Evolutionary conservation across 2,113 vertebrate species (phyloP), one percentile per base, ranked within the genome.

Genomic region (Alces alces): DNA sequence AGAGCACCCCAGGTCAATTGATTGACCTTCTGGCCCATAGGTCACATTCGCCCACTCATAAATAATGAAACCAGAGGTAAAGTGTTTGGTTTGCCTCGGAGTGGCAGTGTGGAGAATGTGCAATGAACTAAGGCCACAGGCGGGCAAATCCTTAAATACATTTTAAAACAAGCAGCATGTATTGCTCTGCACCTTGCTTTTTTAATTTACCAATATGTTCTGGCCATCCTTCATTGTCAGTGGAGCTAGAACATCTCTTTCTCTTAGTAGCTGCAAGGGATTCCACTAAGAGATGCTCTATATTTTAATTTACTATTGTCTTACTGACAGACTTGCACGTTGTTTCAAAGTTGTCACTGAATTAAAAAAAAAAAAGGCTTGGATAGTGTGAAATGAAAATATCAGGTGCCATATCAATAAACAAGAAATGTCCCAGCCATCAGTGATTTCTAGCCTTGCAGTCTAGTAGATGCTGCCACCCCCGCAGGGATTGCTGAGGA

Each of bases 1-100:
- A 0, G 5, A 58, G 4, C 7, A 3, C 3, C 27, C 5, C 27
- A 4, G n/a, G 23, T 11, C 43, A 2, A 1, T 25, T 13, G n/a
- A 25, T 43, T 66, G 3, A 36, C 17, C 3, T 33, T 23, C 30
- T 27, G 47, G 21, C 13, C 78, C 39, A 25, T 91, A 4, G 61
- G 61, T n/a, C 5, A 50, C 15, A 54, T 70, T 70, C 33, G 45
- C 16, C 57, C 36, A 95, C 43, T 66, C 87, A 33, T 58, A 83
- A 89, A 21, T 76, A 86, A 94, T 27, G 36, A 45, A 94, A 73
- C 64, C 85, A 12, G 54, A 86, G 39, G 28, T 27, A 19, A 80
- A 80, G 27, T 64, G 33, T 19, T 50, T 47, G 47, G 47, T 50
- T 50, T 50, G 47, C 47, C 47, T 13, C 47, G 47, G 47, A 61